Evolutionary conservation across 1,140 invertebrate genomes (phyloP).

Genomic region (Manduca sexta): DNA sequence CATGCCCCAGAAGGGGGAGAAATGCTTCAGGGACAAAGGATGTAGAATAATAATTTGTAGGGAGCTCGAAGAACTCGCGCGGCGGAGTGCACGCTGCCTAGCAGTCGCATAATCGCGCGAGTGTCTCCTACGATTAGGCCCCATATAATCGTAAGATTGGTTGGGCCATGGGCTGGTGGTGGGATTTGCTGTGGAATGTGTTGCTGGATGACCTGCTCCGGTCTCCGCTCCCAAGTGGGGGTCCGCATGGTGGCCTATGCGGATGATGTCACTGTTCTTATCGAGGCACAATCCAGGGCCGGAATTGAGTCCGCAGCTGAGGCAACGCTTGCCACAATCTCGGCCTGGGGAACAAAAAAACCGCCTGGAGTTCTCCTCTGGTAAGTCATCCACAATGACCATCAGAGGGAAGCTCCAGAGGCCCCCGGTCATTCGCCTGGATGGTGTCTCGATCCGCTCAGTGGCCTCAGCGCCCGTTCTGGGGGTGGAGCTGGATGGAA

Average conservation of each 20-base stretch:
- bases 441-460: not conserved
- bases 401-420: not conserved
- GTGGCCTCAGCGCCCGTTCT: not conserved
- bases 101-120: too few species aligned
- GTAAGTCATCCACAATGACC: not conserved
- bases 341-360: not conserved
- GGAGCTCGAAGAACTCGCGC: not conserved
- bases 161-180: too few species aligned
- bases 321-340: too few species aligned
- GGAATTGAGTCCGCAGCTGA: constrained; percentile 18
- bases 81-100: too few species aligned
- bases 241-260: constrained; percentile 35
- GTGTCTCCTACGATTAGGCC: too few species aligned
- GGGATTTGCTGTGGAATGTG: too few species aligned
- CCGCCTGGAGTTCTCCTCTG: not conserved
- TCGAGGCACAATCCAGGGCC: constrained; percentile 26
- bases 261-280: constrained; percentile 41
- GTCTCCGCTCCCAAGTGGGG: not conserved
- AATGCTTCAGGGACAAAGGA: not conserved
- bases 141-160: too few species aligned
- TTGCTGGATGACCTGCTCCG: constrained; percentile 48
- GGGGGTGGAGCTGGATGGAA: constrained; percentile 7
- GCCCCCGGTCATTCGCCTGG: not conserved
- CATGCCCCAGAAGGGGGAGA: too few species aligned
- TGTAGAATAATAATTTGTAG: not conserved